phyloP scores from a whole-genome alignment of 2,888 invertebrate genomes.

The Ligdia adustata region DNA sequence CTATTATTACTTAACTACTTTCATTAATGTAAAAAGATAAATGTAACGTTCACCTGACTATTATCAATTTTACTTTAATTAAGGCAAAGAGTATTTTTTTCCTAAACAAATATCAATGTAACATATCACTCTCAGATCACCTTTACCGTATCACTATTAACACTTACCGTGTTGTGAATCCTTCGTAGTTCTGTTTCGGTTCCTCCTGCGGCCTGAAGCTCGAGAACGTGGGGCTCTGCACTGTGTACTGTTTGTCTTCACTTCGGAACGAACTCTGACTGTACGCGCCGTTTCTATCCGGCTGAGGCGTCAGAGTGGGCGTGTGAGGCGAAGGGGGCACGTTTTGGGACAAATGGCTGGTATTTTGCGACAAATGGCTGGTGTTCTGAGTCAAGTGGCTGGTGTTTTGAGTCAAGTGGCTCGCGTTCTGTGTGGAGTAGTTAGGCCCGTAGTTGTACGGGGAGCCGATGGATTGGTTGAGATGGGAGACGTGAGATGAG shows the following conservation, averaged over 20 bases:
- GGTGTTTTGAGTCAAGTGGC: constrained; percentile 4
- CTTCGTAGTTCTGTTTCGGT: constrained; percentile 84
- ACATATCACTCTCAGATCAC: neutral
- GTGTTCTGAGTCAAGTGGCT: constrained; percentile 19
- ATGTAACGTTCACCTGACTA: too few relatives aligned
- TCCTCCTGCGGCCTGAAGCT: constrained; percentile 75
- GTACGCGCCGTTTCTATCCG: constrained; percentile 45
- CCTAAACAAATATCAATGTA: too few relatives aligned
- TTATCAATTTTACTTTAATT: too few relatives aligned
- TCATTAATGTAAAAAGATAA: too few relatives aligned
- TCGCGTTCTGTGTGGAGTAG: constrained; percentile 20
- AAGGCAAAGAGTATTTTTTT: too few relatives aligned
- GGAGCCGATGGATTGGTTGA: constrained; percentile 61
- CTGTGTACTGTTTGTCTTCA: constrained; percentile 62
- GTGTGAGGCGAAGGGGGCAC: neutral
- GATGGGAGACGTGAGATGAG: constrained; percentile 55
- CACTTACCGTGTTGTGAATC: constrained; percentile 86
- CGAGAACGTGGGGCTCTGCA: constrained; percentile 68
- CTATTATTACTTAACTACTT: too few relatives aligned
- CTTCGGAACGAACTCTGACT: constrained; percentile 44
- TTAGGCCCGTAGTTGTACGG: constrained; percentile 32
- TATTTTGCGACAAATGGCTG: constrained; percentile 22
- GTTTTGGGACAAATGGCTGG: constrained; percentile 9
- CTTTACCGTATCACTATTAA: neutral
- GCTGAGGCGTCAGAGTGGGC: constrained; percentile 18